Evolutionary conservation across 2,888 invertebrate species (phyloP), one percentile per base, ranked within the genome.

Genomic region (Dioctria rufipes): DNA sequence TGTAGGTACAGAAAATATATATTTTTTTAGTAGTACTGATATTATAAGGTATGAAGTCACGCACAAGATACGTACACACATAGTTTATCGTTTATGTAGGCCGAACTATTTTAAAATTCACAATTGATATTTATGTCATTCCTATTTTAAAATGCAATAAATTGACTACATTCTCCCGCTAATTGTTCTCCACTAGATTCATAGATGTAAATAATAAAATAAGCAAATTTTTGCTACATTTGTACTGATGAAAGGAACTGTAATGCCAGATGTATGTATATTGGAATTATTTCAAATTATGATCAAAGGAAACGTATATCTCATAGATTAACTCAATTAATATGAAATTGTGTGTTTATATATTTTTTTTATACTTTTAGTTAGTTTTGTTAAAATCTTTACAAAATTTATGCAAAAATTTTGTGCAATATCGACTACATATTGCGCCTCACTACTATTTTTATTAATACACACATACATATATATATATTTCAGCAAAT

Each of bases 1-100:
- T 54, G n/a, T n/a, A 11, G n/a, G n/a, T 54, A 54, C 54, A 54
- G 54, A 54, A 54, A 54, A 54, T 54, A 54, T 54, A 54, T 46
- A 46, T 46, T 6, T 46, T 6, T 46, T 6, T 46, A 25, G 25
- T 25, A 25, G 25, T 25, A 25, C 25, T 25, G 25, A 25, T 25
- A 25, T 25, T 11, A n/a, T 54, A 11, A 11, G 54, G 4, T 54
- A 54, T 54, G 54, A 54, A 25, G 25, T 54, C 11, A 11, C 6
- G 54, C 0, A n/a, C 11, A 54, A n/a, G 54, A 54, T n/a, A 54
- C n/a, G n/a, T 11, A 54, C 25, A 25, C 25, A 25, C 25, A 54
- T 11, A 54, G 54, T 54, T 6, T 54, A n/a, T 54, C 3, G 6
- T 54, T n/a, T 25, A 25, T 25, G 25, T 54, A 54, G 54, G 11